Evolutionary conservation across 1,140 invertebrate species (phyloP), one percentile per base, ranked within the genome.

Genomic region (Drosophila nebulosa): DNA sequence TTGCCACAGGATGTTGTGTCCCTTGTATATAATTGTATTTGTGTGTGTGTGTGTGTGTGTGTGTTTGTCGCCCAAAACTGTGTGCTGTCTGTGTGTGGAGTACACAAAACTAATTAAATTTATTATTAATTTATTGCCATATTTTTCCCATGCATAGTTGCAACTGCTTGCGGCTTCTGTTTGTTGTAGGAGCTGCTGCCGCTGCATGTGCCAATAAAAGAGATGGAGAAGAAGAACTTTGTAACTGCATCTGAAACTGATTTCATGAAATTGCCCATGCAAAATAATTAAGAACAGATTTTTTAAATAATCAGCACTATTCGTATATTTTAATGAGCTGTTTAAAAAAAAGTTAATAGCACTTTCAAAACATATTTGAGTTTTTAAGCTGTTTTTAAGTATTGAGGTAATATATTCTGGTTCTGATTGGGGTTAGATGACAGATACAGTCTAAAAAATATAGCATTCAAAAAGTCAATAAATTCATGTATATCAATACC

Each of bases 61-160:
- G 51, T 46, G 67, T n/a, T n/a, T n/a, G n/a, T n/a, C n/a, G n/a
- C n/a, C n/a, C n/a, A n/a, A n/a, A n/a, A n/a, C n/a, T 50, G 62
- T 39, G 36, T 36, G 14, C n/a, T 60, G 24, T 51, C 32, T 50
- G 21, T 60, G 64, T 63, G 51, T 46, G 67, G 35, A 36, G 56
- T 42, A 68, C 59, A 62, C 55, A 70, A 69, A 77, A 85, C 81
- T 86, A 85, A 85, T 85, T 85, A 85, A 78, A 85, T 78, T 68
- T 67, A 69, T 81, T 69, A 80, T 74, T 78, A 78, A 85, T 80
- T 80, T 85, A 86, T 86, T 51, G 66, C 39, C 70, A 59, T 61
- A 80, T 86, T 78, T 67, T 18, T 36, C 35, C 30, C 64, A 64
- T 35, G 12, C 10, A 12, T 32, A 12, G 27, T 22, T 57, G 55